phyloP scores from a whole-genome alignment of 2,113 vertebrate genomes.

The Isurus oxyrinchus region DNA sequence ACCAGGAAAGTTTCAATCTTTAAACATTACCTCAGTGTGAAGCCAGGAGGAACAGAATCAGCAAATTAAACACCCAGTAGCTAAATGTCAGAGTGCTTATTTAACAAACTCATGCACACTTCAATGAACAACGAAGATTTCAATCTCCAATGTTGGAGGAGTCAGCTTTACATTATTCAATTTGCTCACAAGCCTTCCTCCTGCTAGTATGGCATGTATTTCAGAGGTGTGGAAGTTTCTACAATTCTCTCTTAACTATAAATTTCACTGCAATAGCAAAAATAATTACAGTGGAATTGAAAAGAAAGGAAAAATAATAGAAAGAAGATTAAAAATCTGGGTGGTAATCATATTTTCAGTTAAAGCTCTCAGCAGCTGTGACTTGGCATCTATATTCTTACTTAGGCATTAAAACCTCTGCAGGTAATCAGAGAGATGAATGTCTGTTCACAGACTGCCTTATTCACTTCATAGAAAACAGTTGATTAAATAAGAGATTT shows the following conservation, averaged over 20 bases:
- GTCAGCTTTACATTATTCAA: neutral
- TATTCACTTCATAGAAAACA: neutral
- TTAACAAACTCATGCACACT: slow-evolving; percentile 8
- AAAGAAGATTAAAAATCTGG: slow-evolving; percentile 19
- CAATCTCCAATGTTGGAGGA: neutral
- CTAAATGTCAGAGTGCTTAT: neutral
- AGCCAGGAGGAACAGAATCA: neutral
- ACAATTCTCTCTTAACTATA: neutral
- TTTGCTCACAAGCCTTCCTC: neutral
- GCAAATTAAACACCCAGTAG: neutral
- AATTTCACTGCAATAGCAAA: slow-evolving; percentile 1
- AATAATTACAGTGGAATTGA: slow-evolving; percentile 20
- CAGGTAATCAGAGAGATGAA: slow-evolving; percentile 28
- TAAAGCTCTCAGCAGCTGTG: slow-evolving; percentile 20
- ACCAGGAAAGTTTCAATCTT: neutral
- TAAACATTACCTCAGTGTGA: neutral
- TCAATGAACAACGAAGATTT: neutral
- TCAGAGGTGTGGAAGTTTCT: neutral
- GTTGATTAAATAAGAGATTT: slow-evolving; percentile 15
- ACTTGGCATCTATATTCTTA: slow-evolving; percentile 24
- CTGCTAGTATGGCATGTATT: neutral
- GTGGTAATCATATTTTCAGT: slow-evolving; percentile 6
- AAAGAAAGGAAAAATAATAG: slow-evolving; percentile 29
- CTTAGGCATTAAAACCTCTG: neutral
- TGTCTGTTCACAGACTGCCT: neutral